phyloP scores from a whole-genome alignment of 2,797 vertebrate genomes.

The Alfaro cultratus region DNA sequence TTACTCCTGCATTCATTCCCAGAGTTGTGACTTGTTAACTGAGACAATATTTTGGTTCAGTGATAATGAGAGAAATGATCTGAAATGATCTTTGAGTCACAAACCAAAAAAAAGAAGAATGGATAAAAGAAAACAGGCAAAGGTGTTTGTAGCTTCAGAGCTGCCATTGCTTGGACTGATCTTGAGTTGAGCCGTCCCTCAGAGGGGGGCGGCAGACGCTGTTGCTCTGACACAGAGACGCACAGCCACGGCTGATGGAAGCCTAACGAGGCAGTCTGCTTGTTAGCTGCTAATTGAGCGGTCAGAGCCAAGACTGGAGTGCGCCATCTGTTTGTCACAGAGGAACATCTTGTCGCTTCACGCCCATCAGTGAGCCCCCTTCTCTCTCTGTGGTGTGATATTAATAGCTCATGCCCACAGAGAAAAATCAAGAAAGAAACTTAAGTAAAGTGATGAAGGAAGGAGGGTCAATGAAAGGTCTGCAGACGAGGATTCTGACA shows the following conservation, averaged over 20 bases:
- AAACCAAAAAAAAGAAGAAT: conserved; percentile 6
- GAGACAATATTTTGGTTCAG: neutral
- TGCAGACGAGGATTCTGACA: conserved; percentile 49
- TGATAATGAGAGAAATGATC: neutral
- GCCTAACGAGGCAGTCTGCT: conserved; percentile 77
- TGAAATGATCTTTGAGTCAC: neutral
- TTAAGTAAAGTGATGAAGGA: conserved; percentile 32
- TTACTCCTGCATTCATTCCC: neutral
- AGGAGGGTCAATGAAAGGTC: conserved; percentile 48
- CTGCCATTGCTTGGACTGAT: conserved; percentile 42
- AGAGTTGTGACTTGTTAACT: neutral
- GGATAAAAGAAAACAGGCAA: conserved; percentile 13
- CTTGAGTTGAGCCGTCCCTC: conserved; percentile 27
- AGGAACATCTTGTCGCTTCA: conserved; percentile 85
- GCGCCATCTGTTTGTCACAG: conserved; percentile 85
- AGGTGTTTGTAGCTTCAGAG: conserved; percentile 19
- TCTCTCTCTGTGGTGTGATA: conserved; percentile 68
- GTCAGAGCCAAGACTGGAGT: conserved; percentile 82
- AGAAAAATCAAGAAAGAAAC: conserved; percentile 33
- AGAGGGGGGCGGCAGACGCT: conserved; percentile 28
- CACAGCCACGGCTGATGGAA: conserved; percentile 57
- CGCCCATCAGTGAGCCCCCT: conserved; percentile 64
- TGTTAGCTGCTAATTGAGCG: conserved; percentile 84
- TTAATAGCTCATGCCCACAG: conserved; percentile 78
- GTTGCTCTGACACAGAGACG: conserved; percentile 43